A percentile compares a stretch with the other conserved stretches of the same genome.
Conservation (phyloP, 2,888 invertebrate species). For the Scaptomyza caliginosa region DNA sequence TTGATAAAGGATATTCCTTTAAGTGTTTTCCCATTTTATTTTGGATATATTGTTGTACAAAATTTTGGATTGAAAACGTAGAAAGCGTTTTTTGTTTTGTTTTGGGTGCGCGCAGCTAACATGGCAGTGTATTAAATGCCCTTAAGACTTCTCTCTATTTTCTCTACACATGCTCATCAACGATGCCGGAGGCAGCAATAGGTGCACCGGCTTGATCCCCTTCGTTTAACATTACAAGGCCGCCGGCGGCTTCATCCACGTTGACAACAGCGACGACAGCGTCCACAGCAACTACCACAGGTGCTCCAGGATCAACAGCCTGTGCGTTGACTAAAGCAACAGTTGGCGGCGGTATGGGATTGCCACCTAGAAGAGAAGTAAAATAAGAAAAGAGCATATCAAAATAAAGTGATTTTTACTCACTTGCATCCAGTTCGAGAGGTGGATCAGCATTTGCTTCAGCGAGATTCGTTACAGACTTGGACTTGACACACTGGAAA, state of each 20-base stretch:
- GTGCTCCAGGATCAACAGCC: constrained; percentile 55
- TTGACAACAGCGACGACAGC: constrained; percentile 65
- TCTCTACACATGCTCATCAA: constrained; percentile 66
- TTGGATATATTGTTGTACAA: constrained; percentile 51
- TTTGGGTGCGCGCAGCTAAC: constrained; percentile 50
- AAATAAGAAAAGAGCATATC: not conserved
- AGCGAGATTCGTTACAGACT: constrained; percentile 97
- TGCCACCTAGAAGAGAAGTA: constrained; percentile 75
- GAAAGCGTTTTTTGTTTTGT: constrained; percentile 46
- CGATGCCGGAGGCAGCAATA: constrained; percentile 43
- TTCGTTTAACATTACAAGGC: constrained; percentile 76
- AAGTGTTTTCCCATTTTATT: constrained; percentile 26
- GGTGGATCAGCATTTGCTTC: constrained; percentile 97
- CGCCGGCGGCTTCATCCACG: constrained; percentile 80
- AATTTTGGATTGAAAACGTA: constrained; percentile 65
- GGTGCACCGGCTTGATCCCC: constrained; percentile 70
- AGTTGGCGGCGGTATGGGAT: constrained; percentile 81
- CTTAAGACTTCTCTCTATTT: constrained; percentile 7
- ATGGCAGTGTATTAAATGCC: constrained; percentile 58
- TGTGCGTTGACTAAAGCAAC: constrained; percentile 68
- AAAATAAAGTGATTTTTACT: not conserved
- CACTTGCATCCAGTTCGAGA: constrained; percentile 83
- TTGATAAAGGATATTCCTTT: not conserved
- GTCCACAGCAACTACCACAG: constrained; percentile 54
- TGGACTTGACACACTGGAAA: constrained; percentile 99